Conservation (phyloP, 1,140 invertebrate species). For the Danaus plexippus region DNA sequence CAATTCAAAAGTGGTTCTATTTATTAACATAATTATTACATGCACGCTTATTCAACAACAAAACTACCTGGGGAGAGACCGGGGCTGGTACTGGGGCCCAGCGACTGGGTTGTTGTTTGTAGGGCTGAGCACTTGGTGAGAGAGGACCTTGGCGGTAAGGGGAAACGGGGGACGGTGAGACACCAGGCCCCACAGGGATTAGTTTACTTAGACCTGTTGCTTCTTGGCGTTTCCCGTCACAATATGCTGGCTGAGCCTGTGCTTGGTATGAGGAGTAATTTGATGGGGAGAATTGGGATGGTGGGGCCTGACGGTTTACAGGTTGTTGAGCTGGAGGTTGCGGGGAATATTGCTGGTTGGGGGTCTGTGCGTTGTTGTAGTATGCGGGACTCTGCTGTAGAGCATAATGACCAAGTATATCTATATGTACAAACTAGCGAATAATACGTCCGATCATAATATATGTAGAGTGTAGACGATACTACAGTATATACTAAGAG, state of each 20-base stretch:
- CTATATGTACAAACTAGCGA: no score
- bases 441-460: no score
- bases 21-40: constrained; percentile 7
- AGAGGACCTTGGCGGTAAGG: constrained; percentile 52
- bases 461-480: not conserved
- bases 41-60: constrained; percentile 11
- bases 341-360: constrained; percentile 50
- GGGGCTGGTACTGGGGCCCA: constrained; percentile 64
- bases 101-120: constrained; percentile 54
- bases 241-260: constrained; percentile 52
- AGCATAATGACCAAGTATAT: constrained; percentile 22
- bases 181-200: constrained; percentile 55
- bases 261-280: constrained; percentile 43
- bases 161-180: constrained; percentile 34
- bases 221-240: constrained; percentile 51
- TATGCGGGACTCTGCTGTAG: constrained; percentile 60
- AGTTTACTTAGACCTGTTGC: constrained; percentile 56
- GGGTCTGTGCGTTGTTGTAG: constrained; percentile 64
- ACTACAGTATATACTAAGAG: constrained; percentile 7
- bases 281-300: constrained; percentile 22
- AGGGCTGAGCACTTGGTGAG: constrained; percentile 59
- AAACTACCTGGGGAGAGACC: constrained; percentile 58
- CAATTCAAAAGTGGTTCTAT: not conserved
- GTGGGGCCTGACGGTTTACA: constrained; percentile 37
- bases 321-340: constrained; percentile 47